Percentiles rank a stretch among this genome's conserved stretches.
These are phyloP conservation scores for Aleiodes alternator DNA, from an alignment of 2,888 invertebrate genomes.

Conservation along the genomic window DNA sequence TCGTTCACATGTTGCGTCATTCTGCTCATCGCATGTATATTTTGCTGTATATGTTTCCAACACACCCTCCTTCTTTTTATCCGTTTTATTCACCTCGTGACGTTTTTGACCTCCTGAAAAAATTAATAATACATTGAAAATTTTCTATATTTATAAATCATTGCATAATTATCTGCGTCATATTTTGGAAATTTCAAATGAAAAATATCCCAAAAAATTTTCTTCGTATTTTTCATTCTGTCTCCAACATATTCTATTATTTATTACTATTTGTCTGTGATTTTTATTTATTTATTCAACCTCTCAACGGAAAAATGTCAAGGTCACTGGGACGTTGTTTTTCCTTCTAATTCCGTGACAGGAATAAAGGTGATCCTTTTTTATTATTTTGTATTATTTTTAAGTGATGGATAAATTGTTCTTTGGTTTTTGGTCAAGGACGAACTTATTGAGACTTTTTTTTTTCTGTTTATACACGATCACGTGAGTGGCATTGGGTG, in stretches of 20 bases:
- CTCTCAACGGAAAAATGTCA: conserved; percentile 5
- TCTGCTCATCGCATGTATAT: not conserved
- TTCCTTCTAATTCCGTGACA: not conserved
- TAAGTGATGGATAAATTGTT: not conserved
- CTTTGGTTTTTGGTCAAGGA: conserved; percentile 8
- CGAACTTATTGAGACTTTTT: not conserved
- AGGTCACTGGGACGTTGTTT: not conserved
- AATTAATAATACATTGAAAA: conserved; percentile 3
- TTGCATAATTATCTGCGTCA: too few species aligned
- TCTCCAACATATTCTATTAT: not conserved
- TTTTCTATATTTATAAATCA: not conserved
- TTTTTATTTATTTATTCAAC: not conserved
- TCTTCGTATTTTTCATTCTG: too few species aligned
- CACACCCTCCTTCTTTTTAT: conserved; percentile 6
- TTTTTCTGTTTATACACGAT: not conserved
- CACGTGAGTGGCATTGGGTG: not conserved
- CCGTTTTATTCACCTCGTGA: conserved; percentile 6
- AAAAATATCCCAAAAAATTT: too few species aligned
- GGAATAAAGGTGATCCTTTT: not conserved
- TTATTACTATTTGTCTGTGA: not conserved
- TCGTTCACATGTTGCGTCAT: conserved; percentile 17
- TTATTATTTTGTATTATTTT: too few species aligned
- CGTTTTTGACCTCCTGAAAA: conserved; percentile 18
- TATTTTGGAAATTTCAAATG: too few species aligned
- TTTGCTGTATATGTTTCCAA: not conserved